Evolutionary conservation across 2,888 invertebrate species (phyloP).

Genomic region (Orthosia cruda): DNA sequence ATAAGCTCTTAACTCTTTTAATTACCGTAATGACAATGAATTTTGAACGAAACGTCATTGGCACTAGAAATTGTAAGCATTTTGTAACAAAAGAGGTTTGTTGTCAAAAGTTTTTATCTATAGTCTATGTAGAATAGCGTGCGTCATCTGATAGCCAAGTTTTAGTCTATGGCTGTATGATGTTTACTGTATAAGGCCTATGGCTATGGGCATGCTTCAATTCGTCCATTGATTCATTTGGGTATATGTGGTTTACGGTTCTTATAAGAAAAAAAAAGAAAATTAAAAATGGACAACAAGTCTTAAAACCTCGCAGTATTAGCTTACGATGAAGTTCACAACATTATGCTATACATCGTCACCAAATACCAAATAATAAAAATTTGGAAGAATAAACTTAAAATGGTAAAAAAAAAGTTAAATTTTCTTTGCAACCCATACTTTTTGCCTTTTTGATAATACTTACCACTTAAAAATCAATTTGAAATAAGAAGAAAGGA

Average conservation of each 20-base stretch:
- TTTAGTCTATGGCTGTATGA: slow-evolving; percentile 37
- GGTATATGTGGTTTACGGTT: too few relatives aligned
- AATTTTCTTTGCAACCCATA: too few relatives aligned
- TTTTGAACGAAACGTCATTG: slow-evolving; percentile 73
- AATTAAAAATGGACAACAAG: too few relatives aligned
- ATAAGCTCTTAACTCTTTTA: slow-evolving; percentile 85
- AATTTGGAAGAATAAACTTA: too few relatives aligned
- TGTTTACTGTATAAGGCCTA: slow-evolving; percentile 32
- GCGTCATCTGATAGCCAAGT: slow-evolving; percentile 58
- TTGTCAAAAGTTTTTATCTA: slow-evolving; percentile 49
- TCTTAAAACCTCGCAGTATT: not conserved
- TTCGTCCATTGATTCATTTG: not conserved
- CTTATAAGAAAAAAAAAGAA: too few relatives aligned
- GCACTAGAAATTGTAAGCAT: slow-evolving; percentile 74
- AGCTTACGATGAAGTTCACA: not conserved
- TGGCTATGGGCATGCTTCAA: slow-evolving; percentile 41
- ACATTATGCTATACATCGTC: not conserved
- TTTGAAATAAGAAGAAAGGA: too few relatives aligned
- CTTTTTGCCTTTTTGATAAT: too few relatives aligned
- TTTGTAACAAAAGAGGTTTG: slow-evolving; percentile 64
- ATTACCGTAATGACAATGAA: slow-evolving; percentile 71
- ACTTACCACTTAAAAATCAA: too few relatives aligned
- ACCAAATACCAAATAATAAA: not conserved
- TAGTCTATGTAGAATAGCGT: slow-evolving; percentile 61
- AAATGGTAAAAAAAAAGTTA: too few relatives aligned